Conservation (phyloP, 2,888 invertebrate species). For the Apomyelois bistriatella region DNA sequence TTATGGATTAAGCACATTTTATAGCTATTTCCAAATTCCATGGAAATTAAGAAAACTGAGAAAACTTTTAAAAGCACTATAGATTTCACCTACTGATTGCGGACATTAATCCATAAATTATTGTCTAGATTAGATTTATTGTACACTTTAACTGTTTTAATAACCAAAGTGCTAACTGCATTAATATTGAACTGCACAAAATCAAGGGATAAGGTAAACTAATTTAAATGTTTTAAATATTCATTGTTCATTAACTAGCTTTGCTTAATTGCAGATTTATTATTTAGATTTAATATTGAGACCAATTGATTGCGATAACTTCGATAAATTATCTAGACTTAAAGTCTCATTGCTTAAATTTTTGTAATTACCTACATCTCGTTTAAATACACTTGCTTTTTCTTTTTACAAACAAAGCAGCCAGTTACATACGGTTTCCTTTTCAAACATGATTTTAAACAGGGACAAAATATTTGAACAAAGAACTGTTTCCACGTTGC, state of each 20-base stretch:
- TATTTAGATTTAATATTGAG: constrained; percentile 1
- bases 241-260: constrained; percentile 5
- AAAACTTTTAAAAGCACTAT: too few species aligned
- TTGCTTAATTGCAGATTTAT: neutral
- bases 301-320: neutral
- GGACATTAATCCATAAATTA: too few species aligned
- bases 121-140: too few species aligned
- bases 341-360: too few species aligned
- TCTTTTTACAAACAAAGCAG: neutral
- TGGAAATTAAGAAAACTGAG: too few species aligned
- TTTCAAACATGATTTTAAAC: neutral
- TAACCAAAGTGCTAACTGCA: too few species aligned
- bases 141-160: too few species aligned
- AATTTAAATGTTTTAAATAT: constrained; percentile 4
- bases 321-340: neutral
- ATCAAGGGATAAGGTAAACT: neutral
- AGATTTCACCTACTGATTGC: too few species aligned
- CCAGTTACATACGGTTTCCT: neutral
- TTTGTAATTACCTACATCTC: too few species aligned
- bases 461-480: constrained; percentile 30
- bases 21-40: neutral
- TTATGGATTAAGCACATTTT: constrained; percentile 8
- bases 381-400: too few species aligned
- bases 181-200: neutral
- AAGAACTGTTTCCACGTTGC: constrained; percentile 38